These are phyloP conservation scores for Nesidiocoris tenuis DNA, from an alignment of 2,888 invertebrate genomes.

Conservation along the genomic window DNA sequence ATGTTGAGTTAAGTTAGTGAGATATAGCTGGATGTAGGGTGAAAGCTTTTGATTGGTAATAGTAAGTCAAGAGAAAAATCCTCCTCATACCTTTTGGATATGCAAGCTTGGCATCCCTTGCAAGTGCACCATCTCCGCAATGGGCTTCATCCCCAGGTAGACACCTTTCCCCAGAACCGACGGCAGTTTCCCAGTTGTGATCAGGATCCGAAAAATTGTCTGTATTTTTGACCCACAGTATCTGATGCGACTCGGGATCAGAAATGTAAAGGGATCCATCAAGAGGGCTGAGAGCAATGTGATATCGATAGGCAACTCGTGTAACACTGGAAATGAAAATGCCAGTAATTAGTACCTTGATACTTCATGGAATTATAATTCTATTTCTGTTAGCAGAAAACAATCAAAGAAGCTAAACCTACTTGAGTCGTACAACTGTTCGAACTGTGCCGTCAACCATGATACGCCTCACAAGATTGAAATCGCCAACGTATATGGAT, in stretches of 20 bases:
- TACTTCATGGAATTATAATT: neutral
- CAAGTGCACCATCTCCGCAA: slow-evolving; percentile 93
- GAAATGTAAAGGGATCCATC: slow-evolving; percentile 93
- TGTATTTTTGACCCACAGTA: slow-evolving; percentile 80
- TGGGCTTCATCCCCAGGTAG: slow-evolving; percentile 89
- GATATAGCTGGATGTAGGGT: neutral
- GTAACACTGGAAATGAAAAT: slow-evolving; percentile 69
- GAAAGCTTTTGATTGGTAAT: neutral
- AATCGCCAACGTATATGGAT: slow-evolving; percentile 91
- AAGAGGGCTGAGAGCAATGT: slow-evolving; percentile 91
- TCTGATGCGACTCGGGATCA: slow-evolving; percentile 93
- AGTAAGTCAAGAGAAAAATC: slow-evolving; percentile 10
- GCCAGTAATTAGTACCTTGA: too few relatives aligned
- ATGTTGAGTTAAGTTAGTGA: neutral
- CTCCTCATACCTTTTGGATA: slow-evolving; percentile 86
- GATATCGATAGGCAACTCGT: slow-evolving; percentile 92
- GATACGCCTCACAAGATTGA: slow-evolving; percentile 86
- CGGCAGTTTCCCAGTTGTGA: slow-evolving; percentile 91
- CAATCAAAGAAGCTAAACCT: slow-evolving; percentile 55
- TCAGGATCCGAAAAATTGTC: slow-evolving; percentile 82
- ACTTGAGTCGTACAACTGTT: slow-evolving; percentile 80
- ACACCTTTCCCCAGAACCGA: slow-evolving; percentile 88
- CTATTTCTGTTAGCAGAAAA: neutral
- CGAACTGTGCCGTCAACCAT: slow-evolving; percentile 79
- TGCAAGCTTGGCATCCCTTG: slow-evolving; percentile 88